phyloP scores from a whole-genome alignment of 2,797 vertebrate species.

The Lindbergichthys nudifrons region DNA sequence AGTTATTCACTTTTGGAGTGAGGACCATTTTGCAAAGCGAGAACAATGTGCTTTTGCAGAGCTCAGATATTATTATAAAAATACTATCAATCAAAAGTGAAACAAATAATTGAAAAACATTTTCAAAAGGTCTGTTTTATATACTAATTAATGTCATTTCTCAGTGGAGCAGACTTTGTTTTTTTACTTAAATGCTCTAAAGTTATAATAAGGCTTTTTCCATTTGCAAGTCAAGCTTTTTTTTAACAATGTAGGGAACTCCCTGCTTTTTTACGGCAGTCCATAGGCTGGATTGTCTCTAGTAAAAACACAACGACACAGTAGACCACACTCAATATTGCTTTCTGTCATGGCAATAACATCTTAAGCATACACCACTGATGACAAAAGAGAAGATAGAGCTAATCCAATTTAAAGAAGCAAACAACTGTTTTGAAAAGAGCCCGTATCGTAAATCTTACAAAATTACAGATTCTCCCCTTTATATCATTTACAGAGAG shows the following conservation, averaged over 20 bases:
- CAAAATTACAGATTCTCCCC: slow-evolving; percentile 53
- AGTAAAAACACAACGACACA: slow-evolving; percentile 43
- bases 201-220: slow-evolving; percentile 17
- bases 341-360: slow-evolving; percentile 56
- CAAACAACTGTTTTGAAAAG: slow-evolving; percentile 45
- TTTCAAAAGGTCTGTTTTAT: slow-evolving; percentile 1
- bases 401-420: slow-evolving; percentile 54
- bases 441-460: slow-evolving; percentile 46
- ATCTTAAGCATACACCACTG: slow-evolving; percentile 32
- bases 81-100: too few relatives aligned
- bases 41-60: background rate
- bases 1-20: too few relatives aligned
- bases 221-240: background rate
- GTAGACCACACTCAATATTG: slow-evolving; percentile 51
- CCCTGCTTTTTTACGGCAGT: slow-evolving; percentile 25
- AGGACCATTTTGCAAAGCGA: too few relatives aligned
- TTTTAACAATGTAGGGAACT: background rate
- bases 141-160: background rate
- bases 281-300: slow-evolving; percentile 20
- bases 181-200: slow-evolving; percentile 2
- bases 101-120: background rate
- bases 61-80: too few relatives aligned
- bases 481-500: slow-evolving; percentile 18
- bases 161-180: background rate
- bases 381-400: slow-evolving; percentile 48